These are phyloP conservation scores for Trachelus stipa DNA, from an alignment of 2,888 invertebrate genomes.

Conservation along the genomic window DNA sequence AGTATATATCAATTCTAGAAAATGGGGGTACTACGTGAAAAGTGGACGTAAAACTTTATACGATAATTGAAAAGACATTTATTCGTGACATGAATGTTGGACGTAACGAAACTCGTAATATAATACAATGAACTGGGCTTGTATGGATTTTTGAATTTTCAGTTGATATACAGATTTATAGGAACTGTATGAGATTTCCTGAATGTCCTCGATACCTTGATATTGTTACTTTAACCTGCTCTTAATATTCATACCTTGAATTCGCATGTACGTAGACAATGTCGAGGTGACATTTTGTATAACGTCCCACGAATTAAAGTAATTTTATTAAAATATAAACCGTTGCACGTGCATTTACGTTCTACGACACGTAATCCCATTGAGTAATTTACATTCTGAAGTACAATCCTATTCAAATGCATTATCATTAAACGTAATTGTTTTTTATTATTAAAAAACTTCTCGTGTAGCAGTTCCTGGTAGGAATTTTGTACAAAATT, in stretches of 20 bases:
- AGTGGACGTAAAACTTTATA: not conserved
- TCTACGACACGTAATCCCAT: not conserved
- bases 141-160: not conserved
- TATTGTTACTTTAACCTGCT: not conserved
- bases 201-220: not conserved
- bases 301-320: not conserved
- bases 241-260: not conserved
- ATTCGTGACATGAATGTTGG: not conserved
- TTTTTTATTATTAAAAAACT: not conserved
- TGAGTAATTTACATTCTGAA: not conserved
- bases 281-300: not conserved
- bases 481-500: not conserved
- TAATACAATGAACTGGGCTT: not conserved
- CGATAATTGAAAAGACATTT: not conserved
- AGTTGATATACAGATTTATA: not conserved
- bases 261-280: not conserved
- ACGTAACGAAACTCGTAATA: not conserved
- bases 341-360: not conserved
- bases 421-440: not conserved
- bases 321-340: not conserved
- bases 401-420: not conserved
- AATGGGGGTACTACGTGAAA: not conserved
- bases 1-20: not conserved
- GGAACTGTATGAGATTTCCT: not conserved
- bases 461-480: not conserved